Percentiles rank a stretch among this genome's conserved stretches.
These are phyloP conservation scores for Ellobius talpinus DNA, from an alignment of 2,113 vertebrate species.

Conservation along the genomic window DNA sequence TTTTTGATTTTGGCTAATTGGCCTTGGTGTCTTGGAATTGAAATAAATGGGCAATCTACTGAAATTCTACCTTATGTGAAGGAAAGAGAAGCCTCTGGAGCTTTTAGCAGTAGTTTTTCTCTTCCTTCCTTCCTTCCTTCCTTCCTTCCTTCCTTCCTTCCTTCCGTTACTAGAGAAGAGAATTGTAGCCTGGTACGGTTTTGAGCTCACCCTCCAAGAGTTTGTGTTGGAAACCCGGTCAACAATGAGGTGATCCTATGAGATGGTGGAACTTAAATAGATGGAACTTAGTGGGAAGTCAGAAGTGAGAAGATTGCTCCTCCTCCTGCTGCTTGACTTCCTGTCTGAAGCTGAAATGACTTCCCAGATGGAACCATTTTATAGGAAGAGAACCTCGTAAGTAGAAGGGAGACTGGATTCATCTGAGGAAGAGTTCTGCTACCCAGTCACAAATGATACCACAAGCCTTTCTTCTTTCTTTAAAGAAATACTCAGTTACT, in stretches of 20 bases:
- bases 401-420: background rate
- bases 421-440: slow-evolving; percentile 7
- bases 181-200: background rate
- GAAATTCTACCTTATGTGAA: background rate
- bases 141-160: no score
- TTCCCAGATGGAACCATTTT: background rate
- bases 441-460: background rate
- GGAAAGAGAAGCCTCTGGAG: background rate
- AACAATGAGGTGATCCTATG: background rate
- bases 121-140: no score
- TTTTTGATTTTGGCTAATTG: background rate
- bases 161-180: background rate
- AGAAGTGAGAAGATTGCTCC: background rate
- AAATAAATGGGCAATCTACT: background rate
- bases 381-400: background rate
- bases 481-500: background rate
- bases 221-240: background rate
- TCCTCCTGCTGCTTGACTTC: background rate
- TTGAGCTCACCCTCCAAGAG: background rate
- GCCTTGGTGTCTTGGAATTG: background rate
- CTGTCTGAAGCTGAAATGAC: background rate
- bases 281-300: background rate
- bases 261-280: background rate
- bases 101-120: background rate
- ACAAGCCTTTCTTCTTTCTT: background rate